Base-by-base conservation (phyloP, 2,113 vertebrate genomes). In the Microcebus lehilahytsara region DNA sequence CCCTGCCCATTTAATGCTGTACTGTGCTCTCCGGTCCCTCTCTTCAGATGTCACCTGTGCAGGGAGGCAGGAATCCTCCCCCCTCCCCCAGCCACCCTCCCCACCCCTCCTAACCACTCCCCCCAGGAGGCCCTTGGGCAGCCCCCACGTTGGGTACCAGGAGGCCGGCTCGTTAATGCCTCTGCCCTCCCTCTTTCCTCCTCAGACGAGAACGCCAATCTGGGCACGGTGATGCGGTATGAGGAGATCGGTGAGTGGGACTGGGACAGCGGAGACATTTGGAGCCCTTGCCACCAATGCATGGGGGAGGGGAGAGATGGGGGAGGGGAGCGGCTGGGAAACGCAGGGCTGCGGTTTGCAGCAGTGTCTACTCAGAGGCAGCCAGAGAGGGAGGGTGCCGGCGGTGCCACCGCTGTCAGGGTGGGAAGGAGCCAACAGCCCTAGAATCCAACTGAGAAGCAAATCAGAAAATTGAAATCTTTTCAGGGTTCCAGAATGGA, bases 181-280 rank as follows among this genome's bases (percentile, higher is more conserved):
- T 58, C 49, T 81, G 56, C 6, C 0, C 27, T 77, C 83, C 95
- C 22, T 96, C 92, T 85, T 77, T 56, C 67, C 81, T 91, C 69
- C 93, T 79, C 98, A 99, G 99, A 99, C 98, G 99, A 99, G 97
- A 99, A 99, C 0, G 99, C 99, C 60, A 99, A 99, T 97, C 60
- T 99, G 98, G 99, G 99, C 37, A 99, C 99, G 0, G 99, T 99
- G 56, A 98, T 99, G 99, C 99, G 99, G 93, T 99, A 99, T 1
- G 99, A 99, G 97, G 99, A 99, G 98, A 99, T 99, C 0, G 99
- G 99, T 99, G 98, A 99, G 99, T 99, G 58, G 3, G 0, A 16
- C 56, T 8, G 53, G 8, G 9, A 53, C 75, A 5, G 40, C 0
- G 6, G 62, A 46, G 25, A n/a, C 3, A 2, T 1, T 4, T 2